A percentile compares a stretch with the other conserved stretches of the same genome.
phyloP scores from a whole-genome alignment of 2,797 vertebrate genomes.

The Corythornis leucogaster region DNA sequence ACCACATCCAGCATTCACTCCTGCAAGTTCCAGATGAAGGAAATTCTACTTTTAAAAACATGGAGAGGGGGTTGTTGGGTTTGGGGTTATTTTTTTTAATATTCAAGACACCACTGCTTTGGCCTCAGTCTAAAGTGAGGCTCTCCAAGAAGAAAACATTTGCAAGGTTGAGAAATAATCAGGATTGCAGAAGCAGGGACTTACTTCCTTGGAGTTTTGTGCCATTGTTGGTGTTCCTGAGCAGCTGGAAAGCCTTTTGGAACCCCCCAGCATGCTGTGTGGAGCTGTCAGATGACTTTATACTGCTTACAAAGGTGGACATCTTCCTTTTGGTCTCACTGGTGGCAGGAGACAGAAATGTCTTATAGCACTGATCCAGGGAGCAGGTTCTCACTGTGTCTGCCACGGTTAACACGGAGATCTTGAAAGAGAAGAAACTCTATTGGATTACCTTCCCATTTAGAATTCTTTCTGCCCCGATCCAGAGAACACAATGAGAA shows the following conservation, averaged over 20 bases:
- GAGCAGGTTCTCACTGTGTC: conserved; percentile 92
- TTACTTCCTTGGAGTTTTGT: conserved; percentile 89
- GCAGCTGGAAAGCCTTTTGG: conserved; percentile 95
- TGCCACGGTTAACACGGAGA: conserved; percentile 92
- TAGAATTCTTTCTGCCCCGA: not conserved
- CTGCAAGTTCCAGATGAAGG: not conserved
- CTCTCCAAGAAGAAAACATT: not conserved
- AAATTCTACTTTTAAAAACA: not conserved
- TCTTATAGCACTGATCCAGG: conserved; percentile 96
- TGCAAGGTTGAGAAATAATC: not conserved
- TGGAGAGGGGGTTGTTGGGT: too few species aligned
- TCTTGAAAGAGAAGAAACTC: conserved; percentile 75
- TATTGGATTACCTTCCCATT: conserved; percentile 28
- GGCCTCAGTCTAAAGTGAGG: not conserved
- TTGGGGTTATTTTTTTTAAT: too few species aligned
- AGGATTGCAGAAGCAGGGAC: conserved; percentile 31
- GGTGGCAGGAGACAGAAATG: conserved; percentile 95
- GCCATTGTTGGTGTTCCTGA: conserved; percentile 90
- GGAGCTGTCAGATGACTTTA: conserved; percentile 90
- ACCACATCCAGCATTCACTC: not conserved
- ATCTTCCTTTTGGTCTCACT: conserved; percentile 98
- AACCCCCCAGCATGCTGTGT: conserved; percentile 94
- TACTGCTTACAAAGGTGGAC: conserved; percentile 90
- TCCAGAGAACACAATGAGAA: not conserved
- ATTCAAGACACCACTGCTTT: not conserved